Evolutionary conservation across 2,113 vertebrate genomes (phyloP), one percentile per base, ranked within the genome.

Genomic region (Rallus limicola): DNA sequence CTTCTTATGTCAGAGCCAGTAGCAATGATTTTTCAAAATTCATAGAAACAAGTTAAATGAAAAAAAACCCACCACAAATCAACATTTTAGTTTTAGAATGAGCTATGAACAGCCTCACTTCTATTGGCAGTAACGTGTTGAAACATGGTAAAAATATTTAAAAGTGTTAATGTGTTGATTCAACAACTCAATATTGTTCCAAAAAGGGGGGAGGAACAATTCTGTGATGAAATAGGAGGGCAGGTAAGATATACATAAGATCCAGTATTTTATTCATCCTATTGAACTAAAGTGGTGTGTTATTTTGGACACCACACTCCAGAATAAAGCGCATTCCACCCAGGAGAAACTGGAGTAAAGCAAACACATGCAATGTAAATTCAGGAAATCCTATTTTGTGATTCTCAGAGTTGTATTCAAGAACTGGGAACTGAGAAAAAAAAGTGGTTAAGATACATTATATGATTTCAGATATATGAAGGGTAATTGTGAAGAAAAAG

Each of bases 1-100:
- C 6, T 44, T 75, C 13, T 44, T 64, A 40, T 65, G 24, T 70
- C 46, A 74, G 26, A 84, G 3, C 33, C 55, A 14, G 25, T 70
- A 59, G 59, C 21, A n/a, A 42, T 72, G 95, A n/a, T 14, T 76
- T 86, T 69, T 82, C 21, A 86, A 42, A 95, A 90, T 38, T 53
- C 3, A 53, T 6, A 50, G 24, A 52, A 90, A 72, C 13, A 75
- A 67, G 3, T 69, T 86, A 46, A 62, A 60, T 79, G 52, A 6
- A 24, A 84, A 92, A 25, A 17, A 48, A 29, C 13, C 16, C 44
- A 46, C 14, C 20, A 34, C 9, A 6, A 25, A 33, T 4, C 2
- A 33, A 38, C 16, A 3, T 8, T 8, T 58, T 85, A 19, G 24
- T 50, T 88, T 62, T 65, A 77, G 3, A 3, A 46, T 7, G 8